phyloP scores from a whole-genome alignment of 2,113 vertebrate species.

The Opisthocomus hoazin region DNA sequence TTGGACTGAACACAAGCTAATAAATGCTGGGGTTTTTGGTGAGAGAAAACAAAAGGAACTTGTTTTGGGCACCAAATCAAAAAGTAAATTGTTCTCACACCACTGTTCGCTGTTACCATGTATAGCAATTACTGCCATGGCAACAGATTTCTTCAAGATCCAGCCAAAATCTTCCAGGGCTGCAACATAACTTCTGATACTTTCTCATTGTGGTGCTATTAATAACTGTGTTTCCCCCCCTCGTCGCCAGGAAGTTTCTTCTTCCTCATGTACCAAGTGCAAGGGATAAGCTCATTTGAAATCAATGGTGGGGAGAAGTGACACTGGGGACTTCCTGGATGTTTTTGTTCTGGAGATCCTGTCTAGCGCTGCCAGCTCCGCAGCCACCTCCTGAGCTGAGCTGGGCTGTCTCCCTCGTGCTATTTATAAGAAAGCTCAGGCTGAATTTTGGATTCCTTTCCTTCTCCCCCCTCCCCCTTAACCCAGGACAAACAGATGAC shows the following conservation, averaged over 20 bases:
- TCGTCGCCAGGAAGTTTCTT: conserved; percentile 30
- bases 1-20: neutral
- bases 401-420: neutral
- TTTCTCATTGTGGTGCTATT: conserved; percentile 52
- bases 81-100: conserved; percentile 36
- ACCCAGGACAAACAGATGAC: neutral
- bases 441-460: neutral
- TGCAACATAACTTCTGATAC: conserved; percentile 26
- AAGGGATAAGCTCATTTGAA: conserved; percentile 31
- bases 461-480: neutral
- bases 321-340: conserved; percentile 34
- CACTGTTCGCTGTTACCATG: conserved; percentile 10
- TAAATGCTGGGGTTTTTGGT: neutral
- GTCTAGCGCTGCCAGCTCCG: neutral
- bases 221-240: conserved; percentile 18
- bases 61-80: conserved; percentile 44
- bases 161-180: conserved; percentile 33
- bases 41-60: conserved; percentile 24
- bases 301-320: conserved; percentile 18
- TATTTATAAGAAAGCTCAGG: neutral
- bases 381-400: neutral
- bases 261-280: conserved; percentile 24
- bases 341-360: conserved; percentile 36
- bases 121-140: conserved; percentile 44
- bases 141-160: conserved; percentile 16